These are phyloP conservation scores for Daphoenositta chrysoptera DNA, from an alignment of 2,113 vertebrate species.

Conservation along the genomic window DNA sequence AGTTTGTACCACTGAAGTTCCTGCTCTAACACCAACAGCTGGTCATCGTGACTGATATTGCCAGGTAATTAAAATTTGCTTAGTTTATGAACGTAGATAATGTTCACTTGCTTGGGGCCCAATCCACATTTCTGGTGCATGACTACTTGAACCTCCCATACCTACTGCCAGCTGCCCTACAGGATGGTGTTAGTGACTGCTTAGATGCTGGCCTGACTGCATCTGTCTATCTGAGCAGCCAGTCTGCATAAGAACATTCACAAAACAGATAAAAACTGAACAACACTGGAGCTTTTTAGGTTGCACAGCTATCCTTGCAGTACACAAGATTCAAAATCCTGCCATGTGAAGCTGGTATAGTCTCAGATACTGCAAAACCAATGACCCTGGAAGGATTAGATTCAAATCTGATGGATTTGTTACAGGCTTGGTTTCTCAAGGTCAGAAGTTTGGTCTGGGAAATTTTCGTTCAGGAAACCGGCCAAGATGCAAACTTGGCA, in stretches of 20 bases:
- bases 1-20: neutral
- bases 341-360: neutral
- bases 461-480: neutral
- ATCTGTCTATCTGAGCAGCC: neutral
- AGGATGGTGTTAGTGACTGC: neutral
- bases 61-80: neutral
- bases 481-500: neutral
- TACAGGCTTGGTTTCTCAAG: neutral
- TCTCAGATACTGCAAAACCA: neutral
- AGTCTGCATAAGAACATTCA: neutral
- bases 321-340: neutral
- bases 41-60: neutral
- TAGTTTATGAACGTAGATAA: neutral
- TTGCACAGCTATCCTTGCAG: neutral
- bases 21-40: neutral
- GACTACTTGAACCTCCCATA: neutral
- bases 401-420: neutral
- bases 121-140: neutral
- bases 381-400: neutral
- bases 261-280: neutral
- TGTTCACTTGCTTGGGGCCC: neutral
- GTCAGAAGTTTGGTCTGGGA: neutral
- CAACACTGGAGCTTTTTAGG: neutral
- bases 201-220: neutral
- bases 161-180: neutral